Percentiles rank a stretch among this genome's conserved stretches.
These are phyloP conservation scores for Amphiprion ocellaris DNA, from an alignment of 2,113 vertebrate genomes.

Conservation along the genomic window DNA sequence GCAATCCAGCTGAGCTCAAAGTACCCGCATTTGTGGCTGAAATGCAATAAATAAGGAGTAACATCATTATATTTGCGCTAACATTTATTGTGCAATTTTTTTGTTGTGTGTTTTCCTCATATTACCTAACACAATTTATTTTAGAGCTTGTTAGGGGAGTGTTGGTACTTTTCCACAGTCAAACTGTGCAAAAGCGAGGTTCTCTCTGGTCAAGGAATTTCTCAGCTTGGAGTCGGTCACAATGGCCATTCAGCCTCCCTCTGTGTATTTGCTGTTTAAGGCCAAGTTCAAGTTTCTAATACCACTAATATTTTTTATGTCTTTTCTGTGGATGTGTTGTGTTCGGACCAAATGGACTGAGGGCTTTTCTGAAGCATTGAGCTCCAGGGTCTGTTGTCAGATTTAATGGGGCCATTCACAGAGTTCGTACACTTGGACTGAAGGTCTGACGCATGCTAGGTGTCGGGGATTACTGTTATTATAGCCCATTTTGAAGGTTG, in stretches of 20 bases:
- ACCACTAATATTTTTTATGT: neutral
- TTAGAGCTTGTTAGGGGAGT: neutral
- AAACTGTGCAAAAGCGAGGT: conserved; percentile 1
- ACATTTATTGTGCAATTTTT: neutral
- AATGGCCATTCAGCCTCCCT: neutral
- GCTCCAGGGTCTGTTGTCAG: neutral
- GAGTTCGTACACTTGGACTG: neutral
- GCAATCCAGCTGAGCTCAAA: neutral
- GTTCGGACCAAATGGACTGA: conserved; percentile 1
- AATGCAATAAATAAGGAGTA: neutral
- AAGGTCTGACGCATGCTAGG: neutral
- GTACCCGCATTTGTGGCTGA: neutral
- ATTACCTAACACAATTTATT: conserved; percentile 7
- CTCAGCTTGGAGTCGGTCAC: conserved; percentile 21
- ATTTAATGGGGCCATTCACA: conserved; percentile 23
- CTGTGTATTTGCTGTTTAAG: neutral
- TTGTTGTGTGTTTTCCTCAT: conserved; percentile 10
- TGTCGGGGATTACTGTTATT: neutral
- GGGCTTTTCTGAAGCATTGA: conserved; percentile 7
- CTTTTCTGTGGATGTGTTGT: conserved; percentile 2
- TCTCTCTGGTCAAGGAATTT: conserved; percentile 33
- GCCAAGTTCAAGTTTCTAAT: conserved; percentile 4
- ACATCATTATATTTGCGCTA: neutral
- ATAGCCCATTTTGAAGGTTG: conserved; percentile 2
- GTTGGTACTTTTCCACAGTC: conserved; percentile 32